phyloP scores from a whole-genome alignment of 2,113 vertebrate genomes.

The human region GRCh38 chr12:122342501-122343000 shows the following conservation, averaged over 20 bases:
- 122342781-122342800: neutral
- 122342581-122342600: neutral
- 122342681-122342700: neutral
- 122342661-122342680: neutral
- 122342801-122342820: neutral
- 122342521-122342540: neutral
- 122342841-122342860: neutral
- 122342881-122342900: neutral
- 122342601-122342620: neutral
- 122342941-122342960: slow-evolving; percentile 31
- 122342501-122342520: neutral
- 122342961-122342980: neutral
- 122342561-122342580: neutral
- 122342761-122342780: neutral
- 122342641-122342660: neutral
- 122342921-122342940: slow-evolving; percentile 1
- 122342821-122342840: neutral
- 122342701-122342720: neutral
- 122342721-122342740: neutral
- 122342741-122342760: neutral
- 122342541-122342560: neutral
- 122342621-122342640: neutral
- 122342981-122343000: neutral
- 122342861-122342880: neutral
- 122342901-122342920: neutral